phyloP scores from a whole-genome alignment of 1,140 invertebrate species.

The Sogatella furcifera region DNA sequence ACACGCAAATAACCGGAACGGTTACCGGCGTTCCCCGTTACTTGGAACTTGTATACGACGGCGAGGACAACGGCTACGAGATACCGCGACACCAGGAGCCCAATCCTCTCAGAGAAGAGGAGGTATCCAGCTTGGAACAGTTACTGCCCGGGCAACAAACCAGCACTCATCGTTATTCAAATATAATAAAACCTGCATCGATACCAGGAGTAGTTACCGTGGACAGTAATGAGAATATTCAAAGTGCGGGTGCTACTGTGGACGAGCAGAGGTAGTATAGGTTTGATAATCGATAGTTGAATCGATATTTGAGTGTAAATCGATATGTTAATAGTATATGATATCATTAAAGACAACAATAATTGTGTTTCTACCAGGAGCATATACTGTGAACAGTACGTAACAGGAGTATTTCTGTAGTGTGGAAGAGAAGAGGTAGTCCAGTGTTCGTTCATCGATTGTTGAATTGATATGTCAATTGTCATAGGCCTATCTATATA shows the following conservation, averaged over 20 bases:
- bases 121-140: constrained; percentile 18
- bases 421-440: too few species aligned
- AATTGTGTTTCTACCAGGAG: background rate
- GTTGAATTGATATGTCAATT: too few species aligned
- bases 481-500: too few species aligned
- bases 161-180: background rate
- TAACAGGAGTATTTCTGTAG: too few species aligned
- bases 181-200: background rate
- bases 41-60: constrained; percentile 35
- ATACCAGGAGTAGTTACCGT: background rate
- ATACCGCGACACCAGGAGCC: constrained; percentile 25
- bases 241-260: background rate
- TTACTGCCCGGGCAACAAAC: constrained; percentile 14
- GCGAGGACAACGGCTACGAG: constrained; percentile 35
- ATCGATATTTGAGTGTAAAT: background rate
- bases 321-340: too few species aligned
- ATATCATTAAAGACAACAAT: too few species aligned
- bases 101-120: constrained; percentile 2
- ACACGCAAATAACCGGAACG: background rate
- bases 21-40: constrained; percentile 34
- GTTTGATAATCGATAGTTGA: background rate
- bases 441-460: too few species aligned
- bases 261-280: background rate
- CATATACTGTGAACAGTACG: background rate
- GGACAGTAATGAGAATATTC: background rate